A percentile compares a stretch with the other conserved stretches of the same genome.
Evolutionary conservation across 2,888 invertebrate species (phyloP).

Genomic region (Agrotis ipsilon): DNA sequence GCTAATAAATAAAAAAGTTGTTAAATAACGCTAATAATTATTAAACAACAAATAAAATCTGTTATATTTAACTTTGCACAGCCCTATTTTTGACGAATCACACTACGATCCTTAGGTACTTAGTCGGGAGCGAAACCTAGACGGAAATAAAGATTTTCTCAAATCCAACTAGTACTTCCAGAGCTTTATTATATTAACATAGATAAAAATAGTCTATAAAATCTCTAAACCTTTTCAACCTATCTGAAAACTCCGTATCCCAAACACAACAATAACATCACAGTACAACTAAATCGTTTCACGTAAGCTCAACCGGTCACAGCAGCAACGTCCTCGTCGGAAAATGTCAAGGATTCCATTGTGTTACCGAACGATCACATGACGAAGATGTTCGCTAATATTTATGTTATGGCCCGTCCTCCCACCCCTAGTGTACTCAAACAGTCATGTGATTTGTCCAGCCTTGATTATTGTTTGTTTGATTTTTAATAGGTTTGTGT

Average conservation of each 20-base stretch:
- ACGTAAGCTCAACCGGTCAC: slow-evolving; percentile 72
- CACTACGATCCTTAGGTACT: too few species aligned
- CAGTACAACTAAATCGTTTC: slow-evolving; percentile 59
- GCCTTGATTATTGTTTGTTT: slow-evolving; percentile 41
- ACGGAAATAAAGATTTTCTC: too few species aligned
- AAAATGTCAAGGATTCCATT: slow-evolving; percentile 78
- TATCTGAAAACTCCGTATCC: slow-evolving; percentile 3
- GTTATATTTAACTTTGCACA: too few species aligned
- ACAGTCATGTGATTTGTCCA: slow-evolving; percentile 53
- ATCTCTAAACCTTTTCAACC: too few species aligned
- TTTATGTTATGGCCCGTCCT: slow-evolving; percentile 57
- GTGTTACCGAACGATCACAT: slow-evolving; percentile 72
- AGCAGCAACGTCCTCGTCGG: slow-evolving; percentile 74
- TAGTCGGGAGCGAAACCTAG: too few species aligned
- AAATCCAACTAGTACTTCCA: too few species aligned
- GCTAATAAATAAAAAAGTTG: too few species aligned
- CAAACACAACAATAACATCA: slow-evolving; percentile 46
- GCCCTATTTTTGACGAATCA: too few species aligned
- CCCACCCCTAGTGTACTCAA: slow-evolving; percentile 61
- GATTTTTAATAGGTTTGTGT: slow-evolving; percentile 54
- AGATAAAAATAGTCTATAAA: too few species aligned
- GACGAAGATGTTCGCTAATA: slow-evolving; percentile 65
- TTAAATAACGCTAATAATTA: too few species aligned
- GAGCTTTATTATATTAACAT: too few species aligned
- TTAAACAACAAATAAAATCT: too few species aligned